phyloP scores from a whole-genome alignment of 2,888 invertebrate genomes.

The Chymomyza amoena region DNA sequence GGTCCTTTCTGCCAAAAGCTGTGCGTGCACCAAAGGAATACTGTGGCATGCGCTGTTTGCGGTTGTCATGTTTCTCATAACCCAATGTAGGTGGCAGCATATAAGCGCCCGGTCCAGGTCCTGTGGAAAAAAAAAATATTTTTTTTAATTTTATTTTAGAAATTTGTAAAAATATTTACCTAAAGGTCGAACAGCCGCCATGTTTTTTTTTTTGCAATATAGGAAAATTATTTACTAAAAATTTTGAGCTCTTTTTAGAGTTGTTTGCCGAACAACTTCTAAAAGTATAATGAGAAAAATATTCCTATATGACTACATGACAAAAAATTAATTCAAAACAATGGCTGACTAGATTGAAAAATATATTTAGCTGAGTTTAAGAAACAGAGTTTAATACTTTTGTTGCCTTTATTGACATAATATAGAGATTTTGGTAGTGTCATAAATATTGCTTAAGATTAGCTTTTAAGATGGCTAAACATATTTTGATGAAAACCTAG shows the following conservation, averaged over 20 bases:
- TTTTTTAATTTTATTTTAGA: neutral
- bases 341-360: constrained; percentile 13
- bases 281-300: constrained; percentile 16
- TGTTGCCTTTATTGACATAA: constrained; percentile 22
- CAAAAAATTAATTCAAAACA: neutral
- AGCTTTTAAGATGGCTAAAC: constrained; percentile 1
- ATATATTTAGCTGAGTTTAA: constrained; percentile 1
- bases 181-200: constrained; percentile 54
- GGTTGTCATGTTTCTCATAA: constrained; percentile 81
- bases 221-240: constrained; percentile 36
- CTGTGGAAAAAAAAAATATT: constrained; percentile 51
- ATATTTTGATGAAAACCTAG: neutral
- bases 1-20: constrained; percentile 20
- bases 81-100: constrained; percentile 81
- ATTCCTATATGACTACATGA: neutral
- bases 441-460: constrained; percentile 34
- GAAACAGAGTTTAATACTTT: constrained; percentile 3
- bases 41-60: constrained; percentile 80
- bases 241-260: constrained; percentile 61
- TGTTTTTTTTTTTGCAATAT: constrained; percentile 63
- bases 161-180: constrained; percentile 35
- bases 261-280: constrained; percentile 32
- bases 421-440: neutral
- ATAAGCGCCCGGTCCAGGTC: constrained; percentile 83
- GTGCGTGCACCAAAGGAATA: constrained; percentile 73